Base-by-base conservation (phyloP, 2,113 vertebrate species). In the Halcyon senegalensis region DNA sequence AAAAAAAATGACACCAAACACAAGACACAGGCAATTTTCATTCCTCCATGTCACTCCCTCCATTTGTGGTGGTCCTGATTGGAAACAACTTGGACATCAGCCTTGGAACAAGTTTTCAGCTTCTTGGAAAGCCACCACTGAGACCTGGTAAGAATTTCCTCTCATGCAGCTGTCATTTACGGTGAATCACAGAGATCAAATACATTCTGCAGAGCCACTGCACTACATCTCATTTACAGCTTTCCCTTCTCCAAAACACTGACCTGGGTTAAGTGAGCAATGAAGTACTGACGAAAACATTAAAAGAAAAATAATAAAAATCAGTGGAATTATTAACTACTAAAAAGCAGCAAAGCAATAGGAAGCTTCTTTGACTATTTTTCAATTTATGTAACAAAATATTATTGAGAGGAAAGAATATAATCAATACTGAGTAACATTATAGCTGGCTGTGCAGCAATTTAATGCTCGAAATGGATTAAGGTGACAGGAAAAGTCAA, bases 401-500 rank as follows among this genome's bases (percentile, higher is more conserved):
- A 92, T 93, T 96, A 96, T 89, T 92, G 88, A 94, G 87, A 81
- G 24, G 82, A 93, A 95, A 92, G 77, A 86, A 89, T 92, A 79
- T 82, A 94, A 94, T 97, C 94, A 89, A 97, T 95, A 78, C 8
- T 27, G 51, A 72, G 66, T 50, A 79, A 39, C 53, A 89, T 90
- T 96, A 90, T 87, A 90, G 69, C 60, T 87, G 81, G 83, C 76
- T 92, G 56, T 92, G 94, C 73, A 89, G 73, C 86, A 95, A 89
- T 96, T 92, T 90, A 95, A 75, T 93, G 80, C 37, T 84, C 68
- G 92, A 89, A 96, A 96, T 56, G 37, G 86, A 96, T 97, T 96
- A 93, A 93, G 27, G 92, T 94, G 96, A 93, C 95, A 84, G 44
- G 58, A 96, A 94, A 96, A 96, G 95, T 90, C 96, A 96, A 95